Evolutionary conservation across 2,888 invertebrate genomes (phyloP).

Genomic region (Melieria crassipennis): DNA sequence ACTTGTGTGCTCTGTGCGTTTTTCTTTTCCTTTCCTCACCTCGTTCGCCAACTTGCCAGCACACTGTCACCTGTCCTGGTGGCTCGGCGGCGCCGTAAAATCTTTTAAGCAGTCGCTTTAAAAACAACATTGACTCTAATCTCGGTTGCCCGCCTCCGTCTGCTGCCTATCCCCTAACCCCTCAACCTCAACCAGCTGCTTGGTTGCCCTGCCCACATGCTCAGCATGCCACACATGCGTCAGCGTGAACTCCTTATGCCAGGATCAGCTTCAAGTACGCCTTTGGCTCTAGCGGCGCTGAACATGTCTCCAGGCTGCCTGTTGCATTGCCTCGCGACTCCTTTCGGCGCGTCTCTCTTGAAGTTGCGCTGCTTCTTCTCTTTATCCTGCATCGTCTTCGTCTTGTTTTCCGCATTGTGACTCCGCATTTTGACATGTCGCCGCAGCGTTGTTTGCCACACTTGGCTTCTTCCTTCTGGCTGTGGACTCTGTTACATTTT

Average conservation of each 20-base stretch:
- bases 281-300: neutral
- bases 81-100: slow-evolving; percentile 25
- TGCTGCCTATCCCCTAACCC: no score
- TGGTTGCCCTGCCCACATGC: no score
- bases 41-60: neutral
- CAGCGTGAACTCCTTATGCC: neutral
- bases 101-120: slow-evolving; percentile 45
- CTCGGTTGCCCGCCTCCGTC: slow-evolving; percentile 36
- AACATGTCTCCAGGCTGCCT: neutral
- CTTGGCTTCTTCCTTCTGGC: slow-evolving; percentile 26
- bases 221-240: neutral
- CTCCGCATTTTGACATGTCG: slow-evolving; percentile 34
- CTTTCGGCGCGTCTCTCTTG: no score
- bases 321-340: neutral
- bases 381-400: neutral
- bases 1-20: neutral
- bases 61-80: neutral
- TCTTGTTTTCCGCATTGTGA: slow-evolving; percentile 22
- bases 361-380: neutral
- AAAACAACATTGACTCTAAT: slow-evolving; percentile 38
- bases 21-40: neutral
- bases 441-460: slow-evolving; percentile 10
- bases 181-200: no score
- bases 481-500: slow-evolving; percentile 24
- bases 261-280: neutral